Percentiles rank a stretch among this genome's conserved stretches.
Conservation (phyloP, 2,797 vertebrate species). For the Picus viridis region DNA sequence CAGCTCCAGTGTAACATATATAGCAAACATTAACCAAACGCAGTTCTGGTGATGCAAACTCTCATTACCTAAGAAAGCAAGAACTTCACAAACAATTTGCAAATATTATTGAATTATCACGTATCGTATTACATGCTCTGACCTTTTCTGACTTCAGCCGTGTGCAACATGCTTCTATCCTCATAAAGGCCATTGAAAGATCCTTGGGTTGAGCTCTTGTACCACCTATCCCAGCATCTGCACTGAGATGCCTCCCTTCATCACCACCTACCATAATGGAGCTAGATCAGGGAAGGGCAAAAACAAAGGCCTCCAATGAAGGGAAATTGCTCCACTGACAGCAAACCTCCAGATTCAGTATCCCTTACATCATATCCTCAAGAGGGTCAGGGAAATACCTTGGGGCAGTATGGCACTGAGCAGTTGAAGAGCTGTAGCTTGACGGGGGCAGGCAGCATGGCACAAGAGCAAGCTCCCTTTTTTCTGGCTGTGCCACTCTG, state of each 20-base stretch:
- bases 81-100: neutral
- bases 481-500: neutral
- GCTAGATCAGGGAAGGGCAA: fast-evolving
- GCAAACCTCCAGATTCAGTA: no score
- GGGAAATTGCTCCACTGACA: neutral
- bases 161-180: neutral
- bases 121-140: fast-evolving
- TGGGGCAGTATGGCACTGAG: fast-evolving
- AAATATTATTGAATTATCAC: neutral
- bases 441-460: neutral
- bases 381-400: fast-evolving
- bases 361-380: neutral
- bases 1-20: neutral
- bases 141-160: neutral
- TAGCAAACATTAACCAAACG: neutral
- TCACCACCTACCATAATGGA: neutral
- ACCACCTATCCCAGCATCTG: neutral
- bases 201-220: neutral
- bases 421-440: neutral
- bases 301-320: fast-evolving
- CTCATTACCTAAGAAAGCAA: no score
- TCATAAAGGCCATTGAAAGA: neutral
- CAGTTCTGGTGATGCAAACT: neutral
- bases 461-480: no score
- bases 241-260: neutral